A percentile compares a stretch with the other conserved stretches of the same genome.
Conservation (phyloP, 2,888 invertebrate genomes). For the Eurytoma adleriae region DNA sequence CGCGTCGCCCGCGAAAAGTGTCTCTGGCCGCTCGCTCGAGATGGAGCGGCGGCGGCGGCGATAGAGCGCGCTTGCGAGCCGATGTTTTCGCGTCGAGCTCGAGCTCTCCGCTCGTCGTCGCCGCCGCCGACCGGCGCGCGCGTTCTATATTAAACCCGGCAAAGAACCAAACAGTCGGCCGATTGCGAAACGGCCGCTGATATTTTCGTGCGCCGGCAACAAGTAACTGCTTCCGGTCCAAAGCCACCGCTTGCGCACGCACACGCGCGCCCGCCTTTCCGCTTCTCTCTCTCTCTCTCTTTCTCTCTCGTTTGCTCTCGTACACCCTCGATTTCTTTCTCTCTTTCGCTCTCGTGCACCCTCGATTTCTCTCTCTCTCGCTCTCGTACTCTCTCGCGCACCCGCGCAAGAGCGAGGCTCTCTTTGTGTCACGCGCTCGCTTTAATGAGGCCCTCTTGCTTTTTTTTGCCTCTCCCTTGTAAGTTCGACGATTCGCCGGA, state of each 20-base stretch:
- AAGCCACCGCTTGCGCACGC: conserved; percentile 44
- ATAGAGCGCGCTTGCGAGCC: conserved; percentile 41
- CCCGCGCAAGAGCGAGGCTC: too few relatives aligned
- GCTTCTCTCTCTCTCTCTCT: conserved; percentile 22
- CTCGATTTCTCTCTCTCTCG: background rate
- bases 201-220: conserved; percentile 72
- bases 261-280: background rate
- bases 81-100: conserved; percentile 58
- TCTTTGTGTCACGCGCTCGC: too few relatives aligned
- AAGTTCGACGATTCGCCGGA: too few relatives aligned
- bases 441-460: too few relatives aligned
- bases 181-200: conserved; percentile 73
- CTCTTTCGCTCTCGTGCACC: background rate
- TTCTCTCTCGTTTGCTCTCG: background rate
- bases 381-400: too few relatives aligned
- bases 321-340: background rate
- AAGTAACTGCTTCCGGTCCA: conserved; percentile 75
- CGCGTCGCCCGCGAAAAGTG: too few relatives aligned
- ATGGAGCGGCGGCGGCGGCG: conserved; percentile 2
- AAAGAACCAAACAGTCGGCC: conserved; percentile 69
- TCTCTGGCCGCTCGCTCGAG: background rate
- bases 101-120: conserved; percentile 17
- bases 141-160: conserved; percentile 73
- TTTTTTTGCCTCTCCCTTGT: too few relatives aligned
- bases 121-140: conserved; percentile 50